phyloP scores from a whole-genome alignment of 2,888 invertebrate species.

The Enoplolaimus lenunculus region DNA sequence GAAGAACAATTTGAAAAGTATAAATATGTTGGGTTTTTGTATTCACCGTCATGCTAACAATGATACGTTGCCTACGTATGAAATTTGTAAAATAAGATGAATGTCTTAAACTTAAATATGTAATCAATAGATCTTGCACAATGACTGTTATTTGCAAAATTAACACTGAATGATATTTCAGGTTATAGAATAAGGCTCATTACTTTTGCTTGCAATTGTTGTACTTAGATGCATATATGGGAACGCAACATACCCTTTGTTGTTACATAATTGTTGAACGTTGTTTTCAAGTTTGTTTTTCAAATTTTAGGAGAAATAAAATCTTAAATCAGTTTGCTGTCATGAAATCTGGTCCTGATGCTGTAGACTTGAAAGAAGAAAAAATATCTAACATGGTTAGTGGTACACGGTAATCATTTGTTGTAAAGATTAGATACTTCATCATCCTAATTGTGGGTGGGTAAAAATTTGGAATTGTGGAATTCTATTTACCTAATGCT shows the following conservation, averaged over 20 bases:
- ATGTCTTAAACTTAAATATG: neutral
- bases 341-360: conserved; percentile 48
- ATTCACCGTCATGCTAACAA: too few species aligned
- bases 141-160: too few species aligned
- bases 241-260: too few species aligned
- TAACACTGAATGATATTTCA: too few species aligned
- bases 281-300: too few species aligned
- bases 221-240: too few species aligned
- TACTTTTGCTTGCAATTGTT: too few species aligned
- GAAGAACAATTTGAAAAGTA: conserved; percentile 82
- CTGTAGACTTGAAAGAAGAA: conserved; percentile 46
- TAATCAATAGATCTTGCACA: neutral
- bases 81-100: neutral
- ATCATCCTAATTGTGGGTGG: neutral
- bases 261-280: too few species aligned
- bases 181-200: too few species aligned
- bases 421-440: conserved; percentile 17
- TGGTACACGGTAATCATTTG: conserved; percentile 23
- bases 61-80: too few species aligned
- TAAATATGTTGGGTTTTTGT: conserved; percentile 22
- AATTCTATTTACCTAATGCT: too few species aligned
- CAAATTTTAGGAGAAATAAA: conserved; percentile 67
- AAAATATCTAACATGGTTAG: neutral
- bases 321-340: conserved; percentile 80
- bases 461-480: too few species aligned